Evolutionary conservation across 2,797 vertebrate genomes (phyloP).

Genomic region (Rhinatrema bivittatum): DNA sequence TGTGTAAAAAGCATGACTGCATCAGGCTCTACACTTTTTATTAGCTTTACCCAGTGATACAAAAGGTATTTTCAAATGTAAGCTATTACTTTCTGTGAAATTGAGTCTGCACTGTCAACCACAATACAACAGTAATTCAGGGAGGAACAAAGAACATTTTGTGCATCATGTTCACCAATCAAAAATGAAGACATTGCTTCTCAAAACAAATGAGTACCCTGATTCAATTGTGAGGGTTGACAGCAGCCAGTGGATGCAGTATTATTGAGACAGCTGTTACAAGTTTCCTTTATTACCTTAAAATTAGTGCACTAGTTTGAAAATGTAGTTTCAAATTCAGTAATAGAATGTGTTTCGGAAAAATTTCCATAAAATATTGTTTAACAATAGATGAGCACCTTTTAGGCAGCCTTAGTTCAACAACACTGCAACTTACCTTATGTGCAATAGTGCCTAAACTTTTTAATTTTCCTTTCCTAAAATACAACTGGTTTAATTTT

Average conservation of each 20-base stretch:
- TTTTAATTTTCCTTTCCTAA: background rate
- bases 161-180: background rate
- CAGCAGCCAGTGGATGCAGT: background rate
- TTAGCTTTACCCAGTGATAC: no score
- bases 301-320: background rate
- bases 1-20: background rate
- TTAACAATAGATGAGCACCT: background rate
- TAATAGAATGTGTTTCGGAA: background rate
- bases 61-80: no score
- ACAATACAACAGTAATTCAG: conserved; percentile 3
- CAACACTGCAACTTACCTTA: no score
- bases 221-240: background rate
- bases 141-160: background rate
- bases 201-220: rapidly evolving
- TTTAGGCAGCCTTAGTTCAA: no score
- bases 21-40: background rate
- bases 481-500: background rate
- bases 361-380: background rate
- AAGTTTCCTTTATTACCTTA: background rate
- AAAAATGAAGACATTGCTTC: background rate
- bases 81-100: background rate
- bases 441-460: no score
- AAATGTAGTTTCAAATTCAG: background rate
- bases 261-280: background rate
- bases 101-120: background rate